These are phyloP conservation scores for Oceanites oceanicus DNA, from an alignment of 2,113 vertebrate genomes.

Conservation along the genomic window DNA sequence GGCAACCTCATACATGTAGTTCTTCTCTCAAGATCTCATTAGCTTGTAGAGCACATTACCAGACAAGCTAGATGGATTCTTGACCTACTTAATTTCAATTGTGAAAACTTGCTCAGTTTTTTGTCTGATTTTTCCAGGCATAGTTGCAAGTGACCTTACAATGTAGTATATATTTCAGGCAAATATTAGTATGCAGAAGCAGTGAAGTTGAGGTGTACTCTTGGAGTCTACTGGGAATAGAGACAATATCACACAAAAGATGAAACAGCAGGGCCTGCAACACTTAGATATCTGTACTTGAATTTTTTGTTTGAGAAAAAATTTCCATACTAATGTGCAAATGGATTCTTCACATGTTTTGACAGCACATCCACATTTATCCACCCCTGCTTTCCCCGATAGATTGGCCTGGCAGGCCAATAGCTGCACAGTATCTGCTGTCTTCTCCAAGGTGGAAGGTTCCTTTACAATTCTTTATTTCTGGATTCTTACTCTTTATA, in stretches of 20 bases:
- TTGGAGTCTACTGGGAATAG: conserved; percentile 20
- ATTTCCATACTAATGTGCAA: conserved; percentile 49
- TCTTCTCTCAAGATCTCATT: conserved; percentile 72
- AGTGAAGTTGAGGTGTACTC: conserved; percentile 27
- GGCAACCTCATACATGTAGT: conserved; percentile 67
- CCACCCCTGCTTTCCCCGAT: neutral
- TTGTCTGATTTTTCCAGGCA: conserved; percentile 55
- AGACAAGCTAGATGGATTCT: conserved; percentile 50
- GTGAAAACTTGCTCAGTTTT: conserved; percentile 46
- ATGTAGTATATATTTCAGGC: conserved; percentile 57
- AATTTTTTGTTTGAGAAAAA: conserved; percentile 46
- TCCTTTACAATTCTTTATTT: neutral
- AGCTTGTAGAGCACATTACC: conserved; percentile 64
- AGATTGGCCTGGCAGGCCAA: conserved; percentile 1
- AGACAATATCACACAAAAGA: conserved; percentile 57
- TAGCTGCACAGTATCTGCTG: neutral
- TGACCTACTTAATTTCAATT: conserved; percentile 67
- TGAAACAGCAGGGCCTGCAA: conserved; percentile 50
- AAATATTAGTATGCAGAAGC: conserved; percentile 42
- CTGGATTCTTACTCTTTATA: neutral
- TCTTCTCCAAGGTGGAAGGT: conserved; percentile 4
- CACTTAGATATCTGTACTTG: conserved; percentile 45
- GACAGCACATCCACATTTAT: neutral
- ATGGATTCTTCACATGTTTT: conserved; percentile 51
- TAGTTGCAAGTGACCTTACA: conserved; percentile 64